Percentiles rank a stretch among this genome's conserved stretches.
phyloP scores from a whole-genome alignment of 2,113 vertebrate genomes.

The Prunella fulvescens region DNA sequence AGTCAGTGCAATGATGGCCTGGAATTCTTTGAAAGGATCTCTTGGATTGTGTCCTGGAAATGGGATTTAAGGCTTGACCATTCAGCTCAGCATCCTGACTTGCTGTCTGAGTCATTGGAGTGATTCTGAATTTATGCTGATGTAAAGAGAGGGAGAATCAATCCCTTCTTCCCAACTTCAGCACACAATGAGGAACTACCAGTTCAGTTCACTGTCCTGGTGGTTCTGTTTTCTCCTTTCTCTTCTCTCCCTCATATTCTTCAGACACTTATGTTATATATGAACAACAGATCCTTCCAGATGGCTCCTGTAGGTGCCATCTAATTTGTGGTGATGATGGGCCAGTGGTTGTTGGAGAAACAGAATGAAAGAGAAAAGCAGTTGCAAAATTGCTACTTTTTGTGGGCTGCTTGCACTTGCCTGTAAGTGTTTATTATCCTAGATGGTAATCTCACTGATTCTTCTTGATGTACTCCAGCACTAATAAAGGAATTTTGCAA shows the following conservation, averaged over 20 bases:
- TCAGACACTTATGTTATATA: not conserved
- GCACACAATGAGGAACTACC: not conserved
- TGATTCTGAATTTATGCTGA: not conserved
- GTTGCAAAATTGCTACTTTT: conserved; percentile 27
- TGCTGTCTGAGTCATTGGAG: not conserved
- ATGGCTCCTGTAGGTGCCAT: not conserved
- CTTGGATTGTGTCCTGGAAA: not conserved
- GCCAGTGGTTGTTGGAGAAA: not conserved
- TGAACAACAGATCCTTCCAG: not conserved
- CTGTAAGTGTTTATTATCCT: conserved; percentile 51
- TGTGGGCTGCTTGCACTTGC: conserved; percentile 19
- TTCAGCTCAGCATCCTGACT: not conserved
- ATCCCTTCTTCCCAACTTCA: not conserved
- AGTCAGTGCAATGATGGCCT: not conserved
- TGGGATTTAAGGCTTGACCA: not conserved
- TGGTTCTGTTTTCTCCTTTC: not conserved
- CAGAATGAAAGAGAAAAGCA: conserved; percentile 4
- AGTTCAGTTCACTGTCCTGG: not conserved
- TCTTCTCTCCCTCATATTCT: not conserved
- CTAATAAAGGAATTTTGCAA: conserved; percentile 55
- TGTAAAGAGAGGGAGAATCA: not conserved
- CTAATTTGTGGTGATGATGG: conserved; percentile 15
- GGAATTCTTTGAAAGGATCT: not conserved
- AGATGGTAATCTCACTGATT: conserved; percentile 51
- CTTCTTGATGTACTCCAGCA: conserved; percentile 19